Conservation (phyloP, 2,113 vertebrate genomes). For the Acanthisitta chloris region DNA sequence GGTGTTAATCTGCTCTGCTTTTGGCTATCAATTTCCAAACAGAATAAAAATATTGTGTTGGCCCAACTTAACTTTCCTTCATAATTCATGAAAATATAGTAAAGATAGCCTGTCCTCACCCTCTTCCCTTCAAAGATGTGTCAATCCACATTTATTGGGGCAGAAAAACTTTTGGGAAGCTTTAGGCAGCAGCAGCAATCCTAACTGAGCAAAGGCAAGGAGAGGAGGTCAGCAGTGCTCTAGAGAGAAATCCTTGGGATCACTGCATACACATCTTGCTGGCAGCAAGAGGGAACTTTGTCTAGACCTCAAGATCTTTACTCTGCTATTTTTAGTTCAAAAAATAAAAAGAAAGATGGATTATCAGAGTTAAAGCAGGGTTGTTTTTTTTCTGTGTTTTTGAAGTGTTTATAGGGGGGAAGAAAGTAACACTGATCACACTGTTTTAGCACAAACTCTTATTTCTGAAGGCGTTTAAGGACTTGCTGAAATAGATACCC, state of each 20-base stretch:
- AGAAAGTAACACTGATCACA: accelerated
- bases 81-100: background rate
- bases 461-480: background rate
- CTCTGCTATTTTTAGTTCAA: background rate
- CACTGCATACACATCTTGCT: accelerated
- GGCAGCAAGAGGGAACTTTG: background rate
- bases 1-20: background rate
- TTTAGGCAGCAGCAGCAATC: background rate
- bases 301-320: background rate
- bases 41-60: no score
- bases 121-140: background rate
- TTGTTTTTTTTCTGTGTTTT: background rate
- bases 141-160: background rate
- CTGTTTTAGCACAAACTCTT: background rate
- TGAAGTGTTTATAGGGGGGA: no score
- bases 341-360: background rate
- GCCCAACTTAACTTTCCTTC: background rate
- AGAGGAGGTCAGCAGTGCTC: background rate
- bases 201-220: background rate
- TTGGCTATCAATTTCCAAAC: background rate
- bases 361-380: background rate
- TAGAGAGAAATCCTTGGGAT: background rate
- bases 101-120: background rate
- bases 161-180: background rate
- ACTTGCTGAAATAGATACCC: background rate